phyloP scores from a whole-genome alignment of 2,797 vertebrate genomes.

The Notolabrus celidotus region DNA sequence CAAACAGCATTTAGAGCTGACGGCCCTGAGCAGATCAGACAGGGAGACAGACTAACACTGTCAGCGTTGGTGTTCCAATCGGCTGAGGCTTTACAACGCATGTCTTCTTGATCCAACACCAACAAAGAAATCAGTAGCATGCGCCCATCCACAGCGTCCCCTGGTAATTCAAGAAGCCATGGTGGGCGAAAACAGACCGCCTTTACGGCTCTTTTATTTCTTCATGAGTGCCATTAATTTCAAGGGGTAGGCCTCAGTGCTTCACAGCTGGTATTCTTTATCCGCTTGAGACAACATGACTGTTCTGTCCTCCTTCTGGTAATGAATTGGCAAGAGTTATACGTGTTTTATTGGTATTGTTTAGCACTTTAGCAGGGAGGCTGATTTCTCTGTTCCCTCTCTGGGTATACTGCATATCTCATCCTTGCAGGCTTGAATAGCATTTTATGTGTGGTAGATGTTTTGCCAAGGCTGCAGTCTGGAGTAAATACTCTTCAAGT shows the following conservation, averaged over 20 bases:
- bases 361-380: constrained; percentile 53
- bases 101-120: constrained; percentile 33
- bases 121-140: constrained; percentile 27
- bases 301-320: constrained; percentile 55
- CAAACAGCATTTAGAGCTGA: constrained; percentile 24
- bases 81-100: constrained; percentile 21
- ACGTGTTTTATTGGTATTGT: constrained; percentile 70
- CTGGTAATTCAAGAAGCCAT: constrained; percentile 40
- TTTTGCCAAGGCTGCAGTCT: constrained; percentile 67
- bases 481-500: constrained; percentile 59
- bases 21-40: constrained; percentile 27
- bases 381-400: constrained; percentile 40
- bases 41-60: constrained; percentile 15
- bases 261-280: constrained; percentile 47
- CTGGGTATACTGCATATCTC: constrained; percentile 61
- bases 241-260: constrained; percentile 31
- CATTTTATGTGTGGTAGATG: constrained; percentile 50
- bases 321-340: constrained; percentile 69
- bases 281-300: constrained; percentile 48
- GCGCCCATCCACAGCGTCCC: neutral
- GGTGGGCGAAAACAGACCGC: constrained; percentile 36
- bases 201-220: constrained; percentile 65
- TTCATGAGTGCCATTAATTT: constrained; percentile 65
- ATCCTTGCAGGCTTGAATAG: constrained; percentile 55
- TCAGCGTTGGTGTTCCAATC: constrained; percentile 30